A percentile compares a stretch with the other conserved stretches of the same genome.
Evolutionary conservation across 2,888 invertebrate genomes (phyloP).

Genomic region (Candidula unifasciata): DNA sequence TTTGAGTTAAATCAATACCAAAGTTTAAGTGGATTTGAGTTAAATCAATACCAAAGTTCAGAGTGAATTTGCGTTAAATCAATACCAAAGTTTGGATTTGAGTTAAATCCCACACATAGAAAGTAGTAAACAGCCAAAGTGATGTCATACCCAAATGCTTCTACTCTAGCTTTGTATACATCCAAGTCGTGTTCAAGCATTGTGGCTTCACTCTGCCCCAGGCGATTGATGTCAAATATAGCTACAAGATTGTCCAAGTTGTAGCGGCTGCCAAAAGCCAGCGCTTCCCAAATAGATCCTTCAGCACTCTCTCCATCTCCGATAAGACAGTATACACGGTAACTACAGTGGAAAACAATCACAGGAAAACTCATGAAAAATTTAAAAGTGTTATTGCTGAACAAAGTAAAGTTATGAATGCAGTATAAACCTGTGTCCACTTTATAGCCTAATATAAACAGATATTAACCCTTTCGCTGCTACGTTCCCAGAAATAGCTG

Average conservation of each 20-base stretch:
- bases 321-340: slow-evolving; percentile 94
- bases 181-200: slow-evolving; percentile 94
- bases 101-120: not conserved
- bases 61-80: no score
- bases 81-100: no score
- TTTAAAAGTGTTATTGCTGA: not conserved
- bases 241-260: slow-evolving; percentile 97
- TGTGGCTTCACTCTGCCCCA: slow-evolving; percentile 98
- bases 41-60: no score
- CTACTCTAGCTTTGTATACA: slow-evolving; percentile 84
- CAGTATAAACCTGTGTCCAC: not conserved
- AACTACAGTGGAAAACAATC: slow-evolving; percentile 65
- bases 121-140: not conserved
- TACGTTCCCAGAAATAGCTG: no score
- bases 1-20: no score
- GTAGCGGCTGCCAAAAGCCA: slow-evolving; percentile 95
- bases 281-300: slow-evolving; percentile 98
- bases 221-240: slow-evolving; percentile 96
- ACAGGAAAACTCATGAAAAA: not conserved
- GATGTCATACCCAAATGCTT: slow-evolving; percentile 89
- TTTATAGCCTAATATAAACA: no score
- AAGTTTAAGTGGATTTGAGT: no score
- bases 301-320: slow-evolving; percentile 99
- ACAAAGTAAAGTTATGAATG: not conserved
- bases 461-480: no score